These are phyloP conservation scores for Diadromus collaris DNA, from an alignment of 2,888 invertebrate genomes.

Conservation along the genomic window DNA sequence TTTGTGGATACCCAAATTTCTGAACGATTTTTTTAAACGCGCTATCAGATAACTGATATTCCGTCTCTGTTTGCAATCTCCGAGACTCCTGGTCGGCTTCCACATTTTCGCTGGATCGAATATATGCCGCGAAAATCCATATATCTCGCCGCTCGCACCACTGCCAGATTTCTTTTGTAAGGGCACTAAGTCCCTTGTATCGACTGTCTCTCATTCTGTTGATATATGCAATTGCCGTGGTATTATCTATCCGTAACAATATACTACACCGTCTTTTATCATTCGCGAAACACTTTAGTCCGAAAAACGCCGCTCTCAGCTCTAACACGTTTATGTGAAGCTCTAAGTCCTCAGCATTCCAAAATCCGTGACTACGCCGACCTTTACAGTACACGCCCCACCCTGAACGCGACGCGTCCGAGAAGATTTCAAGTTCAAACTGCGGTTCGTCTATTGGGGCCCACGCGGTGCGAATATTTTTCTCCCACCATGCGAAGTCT, in stretches of 20 bases:
- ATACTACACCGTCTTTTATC: constrained; percentile 20
- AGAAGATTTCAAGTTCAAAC: constrained; percentile 51
- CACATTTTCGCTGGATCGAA: constrained; percentile 33
- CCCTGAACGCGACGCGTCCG: constrained; percentile 49
- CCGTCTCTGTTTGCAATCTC: constrained; percentile 35
- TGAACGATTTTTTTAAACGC: constrained; percentile 30
- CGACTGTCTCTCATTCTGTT: constrained; percentile 45
- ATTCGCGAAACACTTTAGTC: constrained; percentile 51
- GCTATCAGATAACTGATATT: constrained; percentile 39
- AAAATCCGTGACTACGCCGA: constrained; percentile 41
- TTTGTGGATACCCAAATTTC: constrained; percentile 52
- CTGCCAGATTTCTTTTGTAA: constrained; percentile 47
- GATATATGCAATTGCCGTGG: constrained; percentile 51
- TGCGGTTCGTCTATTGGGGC: constrained; percentile 20
- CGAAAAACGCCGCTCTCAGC: constrained; percentile 54
- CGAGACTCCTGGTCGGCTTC: constrained; percentile 48
- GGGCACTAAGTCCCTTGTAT: constrained; percentile 33
- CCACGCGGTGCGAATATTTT: not conserved
- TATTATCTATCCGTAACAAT: constrained; percentile 47
- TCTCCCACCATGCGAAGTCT: constrained; percentile 10
- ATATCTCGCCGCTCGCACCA: constrained; percentile 49
- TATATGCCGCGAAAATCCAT: constrained; percentile 46
- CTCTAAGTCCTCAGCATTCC: constrained; percentile 27
- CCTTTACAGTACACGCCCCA: constrained; percentile 46
- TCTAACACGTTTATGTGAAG: constrained; percentile 51